Evolutionary conservation across 2,888 invertebrate species (phyloP).

Genomic region (Creontiades dilutus): DNA sequence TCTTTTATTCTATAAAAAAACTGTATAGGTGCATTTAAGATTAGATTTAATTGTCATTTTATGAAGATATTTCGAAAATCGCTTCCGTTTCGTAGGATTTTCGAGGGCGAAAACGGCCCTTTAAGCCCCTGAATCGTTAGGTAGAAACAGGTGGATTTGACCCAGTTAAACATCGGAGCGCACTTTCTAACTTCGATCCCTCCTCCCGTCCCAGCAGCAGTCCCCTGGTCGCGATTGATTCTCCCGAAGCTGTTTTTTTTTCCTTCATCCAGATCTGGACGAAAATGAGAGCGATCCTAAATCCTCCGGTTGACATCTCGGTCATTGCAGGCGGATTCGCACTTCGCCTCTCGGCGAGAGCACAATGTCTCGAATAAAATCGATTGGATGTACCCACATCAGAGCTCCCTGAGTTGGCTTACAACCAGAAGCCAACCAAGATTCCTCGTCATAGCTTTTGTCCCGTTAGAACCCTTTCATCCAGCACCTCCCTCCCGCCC

Average conservation of each 20-base stretch:
- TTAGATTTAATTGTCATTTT: no score
- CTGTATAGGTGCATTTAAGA: no score
- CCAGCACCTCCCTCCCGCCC: slow-evolving; percentile 43
- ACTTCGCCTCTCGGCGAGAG: not conserved
- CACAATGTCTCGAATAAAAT: not conserved
- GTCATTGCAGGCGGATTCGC: slow-evolving; percentile 22
- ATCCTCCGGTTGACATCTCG: not conserved
- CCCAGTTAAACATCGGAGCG: slow-evolving; percentile 48
- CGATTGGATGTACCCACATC: slow-evolving; percentile 11
- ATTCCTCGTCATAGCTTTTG: slow-evolving; percentile 47
- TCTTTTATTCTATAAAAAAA: no score
- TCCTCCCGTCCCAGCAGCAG: slow-evolving; percentile 10
- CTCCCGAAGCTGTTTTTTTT: not conserved
- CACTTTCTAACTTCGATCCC: slow-evolving; percentile 61
- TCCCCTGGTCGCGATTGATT: slow-evolving; percentile 24
- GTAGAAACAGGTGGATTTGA: slow-evolving; percentile 61
- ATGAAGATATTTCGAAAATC: no score
- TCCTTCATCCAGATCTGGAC: slow-evolving; percentile 3
- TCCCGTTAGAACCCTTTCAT: slow-evolving; percentile 62
- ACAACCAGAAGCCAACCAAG: slow-evolving; percentile 35
- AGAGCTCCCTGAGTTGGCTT: not conserved
- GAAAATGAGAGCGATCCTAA: slow-evolving; percentile 17
- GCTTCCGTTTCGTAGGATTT: not conserved
- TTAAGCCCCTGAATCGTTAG: not conserved
- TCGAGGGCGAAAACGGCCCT: slow-evolving; percentile 14